Conservation (phyloP, 23 tunicate species). For the Trididemnum clinides region DNA sequence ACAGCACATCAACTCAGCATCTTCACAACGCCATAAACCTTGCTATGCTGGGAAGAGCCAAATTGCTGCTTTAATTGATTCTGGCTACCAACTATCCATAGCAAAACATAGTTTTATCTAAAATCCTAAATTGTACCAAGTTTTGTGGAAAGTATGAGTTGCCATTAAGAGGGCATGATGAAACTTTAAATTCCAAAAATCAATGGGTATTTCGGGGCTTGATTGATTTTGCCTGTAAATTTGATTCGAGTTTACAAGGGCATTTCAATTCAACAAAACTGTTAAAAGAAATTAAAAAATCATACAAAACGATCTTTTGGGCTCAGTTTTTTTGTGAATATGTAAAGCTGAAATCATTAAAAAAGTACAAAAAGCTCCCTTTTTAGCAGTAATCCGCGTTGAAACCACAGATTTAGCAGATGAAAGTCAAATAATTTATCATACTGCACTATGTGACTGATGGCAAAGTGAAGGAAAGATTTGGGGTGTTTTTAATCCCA, state of each 20-base stretch:
- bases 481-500: background rate
- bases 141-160: constrained; percentile 1
- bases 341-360: background rate
- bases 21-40: background rate
- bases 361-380: background rate
- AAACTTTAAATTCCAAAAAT: background rate
- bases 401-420: background rate
- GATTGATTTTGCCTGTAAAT: background rate
- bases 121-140: background rate
- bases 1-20: no score
- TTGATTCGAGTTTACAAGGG: background rate
- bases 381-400: background rate
- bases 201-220: background rate
- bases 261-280: background rate
- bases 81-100: background rate
- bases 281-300: background rate
- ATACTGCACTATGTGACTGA: no score
- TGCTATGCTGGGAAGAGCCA: background rate
- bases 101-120: background rate
- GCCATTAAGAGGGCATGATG: constrained; percentile 4
- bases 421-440: background rate
- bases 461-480: background rate
- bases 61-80: background rate
- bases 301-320: background rate
- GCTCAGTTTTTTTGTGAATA: background rate